Base-by-base conservation (phyloP, 2,888 invertebrate genomes). In the Tenthredo distinguenda region DNA sequence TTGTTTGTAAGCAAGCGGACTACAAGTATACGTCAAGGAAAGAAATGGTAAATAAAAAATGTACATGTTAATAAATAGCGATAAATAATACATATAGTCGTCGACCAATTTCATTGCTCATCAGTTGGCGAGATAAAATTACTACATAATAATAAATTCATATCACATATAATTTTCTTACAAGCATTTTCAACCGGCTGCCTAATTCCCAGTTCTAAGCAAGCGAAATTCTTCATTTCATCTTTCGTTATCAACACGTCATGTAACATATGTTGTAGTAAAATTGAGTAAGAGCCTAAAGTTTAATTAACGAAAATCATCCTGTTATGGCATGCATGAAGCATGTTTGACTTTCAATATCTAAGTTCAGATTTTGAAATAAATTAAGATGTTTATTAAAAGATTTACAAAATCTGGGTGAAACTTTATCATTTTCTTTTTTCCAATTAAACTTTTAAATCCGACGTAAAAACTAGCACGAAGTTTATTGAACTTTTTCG, bases 401-500 rank as follows among this genome's bases (percentile, higher is more conserved):
- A 55, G 1, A 55, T n/a, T n/a, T n/a, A 55, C 55, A n/a, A 55
- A n/a, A 55, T 55, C 12, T 26, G 2, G 21, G 10, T 62, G 4
- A 26, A 62, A 62, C 12, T 62, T 26, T 12, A 26, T 62, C 21
- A 0, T 9, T 26, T 72, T 37, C 3, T n/a, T 37, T n/a, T 15
- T 12, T 15, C 47, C 47, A 47, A 47, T 47, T 15, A 15, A 31
- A 15, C n/a, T 72, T 62, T 40, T 62, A 62, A 40, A 72, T 40
- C 26, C 0, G 26, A 31, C 76, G 2, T n/a, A 15, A 40, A 40
- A 50, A n/a, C 21, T 21, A 43, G 47, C 5, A 26, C 43, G 15
- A 47, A 76, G 76, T 76, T 15, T 76, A 6, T 50, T 18, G 76
- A 50, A 76, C 76, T 76, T 40, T 5, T n/a, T 43, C 7, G 9